Evolutionary conservation across 2,113 vertebrate genomes (phyloP).

Genomic region (Gopherus evgoodei): DNA sequence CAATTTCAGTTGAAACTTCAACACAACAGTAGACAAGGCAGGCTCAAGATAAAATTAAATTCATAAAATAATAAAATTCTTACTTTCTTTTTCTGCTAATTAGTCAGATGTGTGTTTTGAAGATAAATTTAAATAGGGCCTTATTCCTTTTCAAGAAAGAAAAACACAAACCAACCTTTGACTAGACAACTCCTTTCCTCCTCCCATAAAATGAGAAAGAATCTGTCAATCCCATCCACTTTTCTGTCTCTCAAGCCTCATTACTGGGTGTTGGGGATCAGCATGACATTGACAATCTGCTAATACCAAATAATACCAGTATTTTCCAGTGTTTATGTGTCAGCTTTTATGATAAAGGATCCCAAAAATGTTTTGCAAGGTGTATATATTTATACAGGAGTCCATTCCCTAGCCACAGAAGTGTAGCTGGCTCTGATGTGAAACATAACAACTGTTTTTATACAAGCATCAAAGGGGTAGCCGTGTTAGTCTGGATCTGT

Average conservation of each 20-base stretch:
- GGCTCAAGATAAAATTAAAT: background rate
- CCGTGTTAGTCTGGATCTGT: no score
- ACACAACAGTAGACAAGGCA: slow-evolving; percentile 13
- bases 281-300: no score
- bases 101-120: background rate
- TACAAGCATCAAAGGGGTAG: background rate
- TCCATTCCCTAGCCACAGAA: no score
- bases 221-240: background rate
- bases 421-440: background rate
- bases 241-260: background rate
- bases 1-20: slow-evolving; percentile 4
- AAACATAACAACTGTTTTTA: background rate
- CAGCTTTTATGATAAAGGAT: no score
- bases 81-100: background rate
- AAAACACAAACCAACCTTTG: background rate
- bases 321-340: no score
- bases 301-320: no score
- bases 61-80: background rate
- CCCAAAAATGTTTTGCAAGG: no score
- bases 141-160: background rate
- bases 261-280: no score
- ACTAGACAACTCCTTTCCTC: background rate
- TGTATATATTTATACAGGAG: no score
- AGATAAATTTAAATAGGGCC: background rate
- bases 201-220: background rate